Percentiles rank a stretch among this genome's conserved stretches.
Conservation (phyloP, 2,888 invertebrate genomes). For the Polia nebulosa region DNA sequence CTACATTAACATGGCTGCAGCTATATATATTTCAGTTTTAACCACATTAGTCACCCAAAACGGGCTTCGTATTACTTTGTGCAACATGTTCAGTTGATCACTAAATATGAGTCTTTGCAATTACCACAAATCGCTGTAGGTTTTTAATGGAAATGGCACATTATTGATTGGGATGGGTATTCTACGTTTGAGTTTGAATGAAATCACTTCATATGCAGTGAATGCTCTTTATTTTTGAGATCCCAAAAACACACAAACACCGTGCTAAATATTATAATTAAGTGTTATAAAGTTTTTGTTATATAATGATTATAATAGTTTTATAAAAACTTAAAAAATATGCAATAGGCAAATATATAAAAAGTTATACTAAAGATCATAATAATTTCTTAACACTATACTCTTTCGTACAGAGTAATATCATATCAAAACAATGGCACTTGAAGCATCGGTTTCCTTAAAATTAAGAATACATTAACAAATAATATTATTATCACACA, state of each 20-base stretch:
- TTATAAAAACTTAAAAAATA: constrained; percentile 65
- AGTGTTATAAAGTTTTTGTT: constrained; percentile 63
- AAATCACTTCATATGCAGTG: constrained; percentile 75
- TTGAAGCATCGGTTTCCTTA: constrained; percentile 85
- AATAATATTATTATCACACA: constrained; percentile 70
- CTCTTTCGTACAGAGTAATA: constrained; percentile 65
- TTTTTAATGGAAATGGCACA: background rate
- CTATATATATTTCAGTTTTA: too few species aligned
- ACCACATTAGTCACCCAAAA: constrained; percentile 15
- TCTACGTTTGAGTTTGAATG: constrained; percentile 5
- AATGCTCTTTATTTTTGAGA: constrained; percentile 90
- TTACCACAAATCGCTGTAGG: background rate
- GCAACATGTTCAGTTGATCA: background rate
- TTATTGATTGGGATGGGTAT: background rate
- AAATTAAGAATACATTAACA: constrained; percentile 62
- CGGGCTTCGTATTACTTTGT: background rate
- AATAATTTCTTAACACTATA: constrained; percentile 69
- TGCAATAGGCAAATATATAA: constrained; percentile 67
- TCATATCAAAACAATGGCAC: constrained; percentile 84
- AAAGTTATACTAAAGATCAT: constrained; percentile 58
- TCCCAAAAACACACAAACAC: constrained; percentile 91
- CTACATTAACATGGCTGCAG: background rate
- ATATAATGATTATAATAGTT: constrained; percentile 67
- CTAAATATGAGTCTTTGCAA: background rate
- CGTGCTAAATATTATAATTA: constrained; percentile 78